A percentile compares a stretch with the other conserved stretches of the same genome.
These are phyloP conservation scores for Nysson spinosus DNA, from an alignment of 2,888 invertebrate genomes.

Conservation along the genomic window DNA sequence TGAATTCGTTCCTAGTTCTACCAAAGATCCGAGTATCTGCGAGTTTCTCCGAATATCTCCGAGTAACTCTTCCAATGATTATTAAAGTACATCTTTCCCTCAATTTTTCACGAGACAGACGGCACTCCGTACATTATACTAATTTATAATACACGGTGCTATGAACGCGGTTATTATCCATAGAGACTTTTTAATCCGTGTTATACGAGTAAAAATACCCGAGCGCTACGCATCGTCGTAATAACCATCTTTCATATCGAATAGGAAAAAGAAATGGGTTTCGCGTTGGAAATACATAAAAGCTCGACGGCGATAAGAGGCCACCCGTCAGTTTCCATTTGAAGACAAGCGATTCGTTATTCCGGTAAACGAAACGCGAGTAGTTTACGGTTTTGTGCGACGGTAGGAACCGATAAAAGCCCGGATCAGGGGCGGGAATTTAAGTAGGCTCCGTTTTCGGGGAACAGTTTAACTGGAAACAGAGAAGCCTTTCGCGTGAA, in stretches of 20 bases:
- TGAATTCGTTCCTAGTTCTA: no score
- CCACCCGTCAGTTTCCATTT: constrained; percentile 3
- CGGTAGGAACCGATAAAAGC: constrained; percentile 52
- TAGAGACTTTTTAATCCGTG: no score
- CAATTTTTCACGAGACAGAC: no score
- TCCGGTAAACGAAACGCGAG: constrained; percentile 48
- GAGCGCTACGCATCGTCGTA: no score
- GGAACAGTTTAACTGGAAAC: constrained; percentile 47
- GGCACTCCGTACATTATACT: no score
- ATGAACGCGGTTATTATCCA: no score
- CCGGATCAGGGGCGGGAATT: constrained; percentile 3
- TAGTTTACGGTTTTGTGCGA: constrained; percentile 52
- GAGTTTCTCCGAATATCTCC: no score
- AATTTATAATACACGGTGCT: no score
- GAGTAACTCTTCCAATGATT: no score
- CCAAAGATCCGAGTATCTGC: no score
- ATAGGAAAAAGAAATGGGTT: constrained; percentile 36
- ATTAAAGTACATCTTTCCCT: no score
- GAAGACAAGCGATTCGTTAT: constrained; percentile 56
- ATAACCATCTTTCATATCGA: not conserved
- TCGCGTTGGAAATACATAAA: constrained; percentile 33
- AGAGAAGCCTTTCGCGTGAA: constrained; percentile 12
- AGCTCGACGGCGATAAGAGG: constrained; percentile 41
- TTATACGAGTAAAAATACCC: no score
- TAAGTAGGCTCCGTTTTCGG: constrained; percentile 50